Percentiles rank a stretch among this genome's conserved stretches.
Conservation (phyloP, 30 jellyfish, hydroid and myxozoan species). For the Hydractinia echinata region DNA sequence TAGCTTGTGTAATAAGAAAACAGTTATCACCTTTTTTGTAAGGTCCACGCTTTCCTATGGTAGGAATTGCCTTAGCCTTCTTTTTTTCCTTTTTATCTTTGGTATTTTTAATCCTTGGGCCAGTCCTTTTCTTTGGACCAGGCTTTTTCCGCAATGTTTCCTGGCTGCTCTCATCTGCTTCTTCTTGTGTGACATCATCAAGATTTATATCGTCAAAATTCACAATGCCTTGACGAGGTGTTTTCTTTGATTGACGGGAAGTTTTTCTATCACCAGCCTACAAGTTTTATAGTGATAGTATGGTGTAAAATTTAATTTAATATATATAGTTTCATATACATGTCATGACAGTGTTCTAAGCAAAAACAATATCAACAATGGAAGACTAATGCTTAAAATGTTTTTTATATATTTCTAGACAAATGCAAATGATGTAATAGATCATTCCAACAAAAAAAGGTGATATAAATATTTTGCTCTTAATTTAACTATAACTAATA, state of each 20-base stretch:
- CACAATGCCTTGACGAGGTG: constrained; percentile 79
- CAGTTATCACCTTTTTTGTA: constrained; percentile 34
- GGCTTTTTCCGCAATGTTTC: constrained; percentile 24
- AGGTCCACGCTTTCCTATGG: constrained; percentile 41
- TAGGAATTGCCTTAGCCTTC: constrained; percentile 57
- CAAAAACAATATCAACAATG: no score
- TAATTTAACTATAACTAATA: no score
- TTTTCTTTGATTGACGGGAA: constrained; percentile 63
- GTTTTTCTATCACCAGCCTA: constrained; percentile 98
- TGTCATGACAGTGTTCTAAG: not conserved
- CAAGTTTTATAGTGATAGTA: not conserved
- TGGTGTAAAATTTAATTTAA: not conserved
- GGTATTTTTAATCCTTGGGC: constrained; percentile 49
- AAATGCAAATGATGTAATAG: no score
- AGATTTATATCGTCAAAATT: constrained; percentile 71
- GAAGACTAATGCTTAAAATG: not conserved
- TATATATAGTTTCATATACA: not conserved
- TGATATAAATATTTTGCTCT: no score
- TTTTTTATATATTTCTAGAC: no score
- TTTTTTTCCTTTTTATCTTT: constrained; percentile 76
- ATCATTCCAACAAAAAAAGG: no score
- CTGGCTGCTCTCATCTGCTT: constrained; percentile 33
- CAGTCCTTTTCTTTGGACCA: constrained; percentile 37
- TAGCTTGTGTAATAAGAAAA: not conserved
- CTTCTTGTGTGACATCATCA: constrained; percentile 61